These are phyloP conservation scores for Xerus inauris DNA, from an alignment of 2,113 vertebrate species.

Conservation along the genomic window DNA sequence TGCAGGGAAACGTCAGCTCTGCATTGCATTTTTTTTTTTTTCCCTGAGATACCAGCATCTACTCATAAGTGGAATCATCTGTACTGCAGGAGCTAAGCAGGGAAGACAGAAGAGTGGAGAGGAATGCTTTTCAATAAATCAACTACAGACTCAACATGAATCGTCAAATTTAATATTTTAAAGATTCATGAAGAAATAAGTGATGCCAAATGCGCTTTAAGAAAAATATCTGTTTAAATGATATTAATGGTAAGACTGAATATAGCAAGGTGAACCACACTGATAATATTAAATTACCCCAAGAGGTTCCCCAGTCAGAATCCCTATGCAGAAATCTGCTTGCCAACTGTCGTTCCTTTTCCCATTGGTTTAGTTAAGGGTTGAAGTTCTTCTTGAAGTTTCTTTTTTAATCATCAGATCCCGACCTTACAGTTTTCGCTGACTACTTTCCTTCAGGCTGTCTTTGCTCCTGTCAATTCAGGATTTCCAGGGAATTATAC, in stretches of 20 bases:
- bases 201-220: slow-evolving; percentile 86
- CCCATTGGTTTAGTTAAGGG: slow-evolving; percentile 93
- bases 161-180: slow-evolving; percentile 84
- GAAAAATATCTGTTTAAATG: slow-evolving; percentile 87
- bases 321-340: slow-evolving; percentile 89
- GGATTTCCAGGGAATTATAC: slow-evolving; percentile 94
- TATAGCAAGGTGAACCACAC: slow-evolving; percentile 89
- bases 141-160: slow-evolving; percentile 80
- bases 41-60: slow-evolving; percentile 18
- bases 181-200: slow-evolving; percentile 86
- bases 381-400: slow-evolving; percentile 92
- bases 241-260: slow-evolving; percentile 86
- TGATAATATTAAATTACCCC: slow-evolving; percentile 92
- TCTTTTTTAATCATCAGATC: slow-evolving; percentile 95
- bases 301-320: slow-evolving; percentile 88
- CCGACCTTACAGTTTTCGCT: slow-evolving; percentile 92
- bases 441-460: slow-evolving; percentile 93
- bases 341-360: slow-evolving; percentile 90
- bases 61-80: slow-evolving; percentile 73
- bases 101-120: neutral
- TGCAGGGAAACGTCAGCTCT: slow-evolving; percentile 62
- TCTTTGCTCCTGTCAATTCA: slow-evolving; percentile 95
- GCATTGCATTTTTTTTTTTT: slow-evolving; percentile 19
- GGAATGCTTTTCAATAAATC: slow-evolving; percentile 78
- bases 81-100: neutral